phyloP scores from a whole-genome alignment of 2,888 invertebrate species.

The Aphodius sticticus region DNA sequence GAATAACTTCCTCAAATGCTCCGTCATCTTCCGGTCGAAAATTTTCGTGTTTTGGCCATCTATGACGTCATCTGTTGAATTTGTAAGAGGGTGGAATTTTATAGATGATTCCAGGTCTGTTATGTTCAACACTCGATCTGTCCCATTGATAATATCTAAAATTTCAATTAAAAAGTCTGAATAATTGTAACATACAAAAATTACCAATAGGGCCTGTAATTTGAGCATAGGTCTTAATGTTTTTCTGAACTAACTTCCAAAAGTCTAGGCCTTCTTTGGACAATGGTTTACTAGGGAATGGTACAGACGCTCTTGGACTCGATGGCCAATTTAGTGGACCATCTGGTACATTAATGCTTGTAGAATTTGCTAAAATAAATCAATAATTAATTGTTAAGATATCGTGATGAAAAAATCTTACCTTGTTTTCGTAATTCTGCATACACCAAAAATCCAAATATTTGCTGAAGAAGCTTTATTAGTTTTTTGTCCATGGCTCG shows the following conservation, averaged over 20 bases:
- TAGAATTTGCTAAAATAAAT: background rate
- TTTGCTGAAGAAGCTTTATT: background rate
- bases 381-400: too few species aligned
- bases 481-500: background rate
- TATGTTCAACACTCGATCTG: background rate
- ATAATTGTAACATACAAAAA: background rate
- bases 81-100: background rate
- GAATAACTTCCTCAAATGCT: background rate
- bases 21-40: background rate
- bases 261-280: background rate
- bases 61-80: background rate
- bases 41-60: background rate
- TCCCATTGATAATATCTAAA: background rate
- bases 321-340: background rate
- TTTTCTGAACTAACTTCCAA: background rate
- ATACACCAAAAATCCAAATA: background rate
- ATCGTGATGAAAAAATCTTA: background rate
- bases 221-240: background rate
- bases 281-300: background rate
- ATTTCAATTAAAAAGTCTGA: background rate
- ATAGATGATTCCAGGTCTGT: background rate
- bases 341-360: background rate
- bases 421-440: background rate
- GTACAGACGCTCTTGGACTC: background rate
- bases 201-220: background rate